A percentile compares a stretch with the other conserved stretches of the same genome.
Evolutionary conservation across 2,113 vertebrate genomes (phyloP).

Genomic region (Siniperca knerii): DNA sequence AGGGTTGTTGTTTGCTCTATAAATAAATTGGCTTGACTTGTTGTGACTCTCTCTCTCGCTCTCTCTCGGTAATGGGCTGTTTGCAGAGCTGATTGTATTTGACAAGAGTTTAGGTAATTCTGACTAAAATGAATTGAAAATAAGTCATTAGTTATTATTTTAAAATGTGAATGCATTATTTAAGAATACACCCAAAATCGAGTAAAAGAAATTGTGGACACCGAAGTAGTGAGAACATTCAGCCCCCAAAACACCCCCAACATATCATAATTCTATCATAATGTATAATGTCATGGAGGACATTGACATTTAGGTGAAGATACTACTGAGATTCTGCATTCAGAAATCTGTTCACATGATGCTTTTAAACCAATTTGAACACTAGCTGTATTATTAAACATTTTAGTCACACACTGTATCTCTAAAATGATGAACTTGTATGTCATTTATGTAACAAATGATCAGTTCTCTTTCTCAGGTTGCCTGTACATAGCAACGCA

Average conservation of each 20-base stretch:
- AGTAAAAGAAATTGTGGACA: not conserved
- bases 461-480: not conserved
- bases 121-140: not conserved
- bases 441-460: no score
- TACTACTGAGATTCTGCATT: not conserved
- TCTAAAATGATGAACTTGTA: not conserved
- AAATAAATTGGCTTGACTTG: not conserved
- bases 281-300: not conserved
- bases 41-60: not conserved
- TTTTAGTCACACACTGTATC: not conserved
- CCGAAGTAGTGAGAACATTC: not conserved
- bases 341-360: not conserved
- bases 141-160: no score
- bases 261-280: not conserved
- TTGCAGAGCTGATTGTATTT: conserved; percentile 5
- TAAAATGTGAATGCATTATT: not conserved
- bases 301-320: not conserved
- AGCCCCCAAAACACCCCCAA: not conserved
- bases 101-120: not conserved
- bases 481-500: no score
- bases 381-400: no score
- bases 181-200: not conserved
- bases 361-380: not conserved
- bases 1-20: not conserved
- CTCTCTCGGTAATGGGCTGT: not conserved